These are phyloP conservation scores for Cataglyphis rosenhaueri DNA, from an alignment of 2,888 invertebrate species.

Conservation along the genomic window DNA sequence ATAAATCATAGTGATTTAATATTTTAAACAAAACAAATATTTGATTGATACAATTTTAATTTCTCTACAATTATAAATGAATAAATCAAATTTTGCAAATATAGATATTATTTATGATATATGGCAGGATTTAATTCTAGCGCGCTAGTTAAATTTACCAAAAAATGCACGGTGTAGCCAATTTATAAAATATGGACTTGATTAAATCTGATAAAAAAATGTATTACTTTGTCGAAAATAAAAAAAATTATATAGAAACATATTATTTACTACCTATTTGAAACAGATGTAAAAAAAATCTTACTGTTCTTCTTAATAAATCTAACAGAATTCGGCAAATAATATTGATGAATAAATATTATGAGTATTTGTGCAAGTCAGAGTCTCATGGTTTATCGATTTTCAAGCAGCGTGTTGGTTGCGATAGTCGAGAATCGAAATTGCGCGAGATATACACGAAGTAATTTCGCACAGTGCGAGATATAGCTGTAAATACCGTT, in stretches of 20 bases:
- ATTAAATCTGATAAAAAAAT: conserved; percentile 20
- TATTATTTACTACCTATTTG: not conserved
- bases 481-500: conserved; percentile 58
- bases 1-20: conserved; percentile 23
- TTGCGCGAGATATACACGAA: conserved; percentile 36
- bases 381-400: conserved; percentile 18
- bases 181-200: not conserved
- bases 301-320: not conserved
- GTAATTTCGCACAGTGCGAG: conserved; percentile 49
- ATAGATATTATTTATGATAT: conserved; percentile 15
- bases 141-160: conserved; percentile 28
- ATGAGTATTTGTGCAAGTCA: not conserved
- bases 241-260: not conserved
- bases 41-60: conserved; percentile 7
- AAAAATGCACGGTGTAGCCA: conserved; percentile 15
- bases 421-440: conserved; percentile 46
- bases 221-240: not conserved
- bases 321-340: not conserved
- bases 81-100: conserved; percentile 31
- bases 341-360: conserved; percentile 2
- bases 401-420: conserved; percentile 11
- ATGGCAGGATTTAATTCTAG: conserved; percentile 34
- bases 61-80: not conserved
- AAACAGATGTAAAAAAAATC: not conserved
- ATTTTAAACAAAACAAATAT: conserved; percentile 26